Evolutionary conservation across 2,888 invertebrate genomes (phyloP), one percentile per base, ranked within the genome.

Genomic region (Stenichneumon culpator): DNA sequence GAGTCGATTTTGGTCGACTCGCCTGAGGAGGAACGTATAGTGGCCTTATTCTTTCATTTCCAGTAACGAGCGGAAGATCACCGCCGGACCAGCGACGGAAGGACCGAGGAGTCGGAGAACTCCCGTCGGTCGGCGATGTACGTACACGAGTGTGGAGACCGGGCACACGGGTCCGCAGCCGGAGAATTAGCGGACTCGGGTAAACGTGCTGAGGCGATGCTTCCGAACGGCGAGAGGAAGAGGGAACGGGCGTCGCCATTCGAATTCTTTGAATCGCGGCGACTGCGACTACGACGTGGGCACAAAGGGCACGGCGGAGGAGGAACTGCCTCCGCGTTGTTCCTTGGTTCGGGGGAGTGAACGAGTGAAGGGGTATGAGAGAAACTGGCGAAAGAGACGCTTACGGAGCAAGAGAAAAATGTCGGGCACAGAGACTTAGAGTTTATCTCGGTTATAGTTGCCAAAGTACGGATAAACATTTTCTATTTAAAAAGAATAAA

Each of bases 1-100:
- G 68, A 72, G 67, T 65, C 70, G 73, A 77, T 77, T 84, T 60
- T 14, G 52, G 67, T 77, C 60, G 77, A n/a, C n/a, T n/a, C n/a
- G n/a, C n/a, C n/a, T n/a, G n/a, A n/a, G 28, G 39, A 25, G 28
- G 19, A 54, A 44, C 50, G 25, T 36, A 47, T 7, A 69, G 44
- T 63, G 63, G 74, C 75, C 54, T 77, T 80, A 72, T 83, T 80
- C 79, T 80, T 80, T 83, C 80, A 77, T 80, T 80, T 77, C 77
- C 83, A 83, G 50, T 83, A 77, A 83, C 80, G 75, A 83, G 77
- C 80, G 72, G 77, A 84, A 84, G 68, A 77, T 19, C 54, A 19
- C 54, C 74, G 6, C 4, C 60, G 54, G 9, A 22, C 54, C 22
- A 54, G 22, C 54, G 54, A 54, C 22, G 54, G 54, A 11, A 57